Percentiles rank a stretch among this genome's conserved stretches.
phyloP scores from a whole-genome alignment of 2,113 vertebrate species.

The Menidia beryllina region DNA sequence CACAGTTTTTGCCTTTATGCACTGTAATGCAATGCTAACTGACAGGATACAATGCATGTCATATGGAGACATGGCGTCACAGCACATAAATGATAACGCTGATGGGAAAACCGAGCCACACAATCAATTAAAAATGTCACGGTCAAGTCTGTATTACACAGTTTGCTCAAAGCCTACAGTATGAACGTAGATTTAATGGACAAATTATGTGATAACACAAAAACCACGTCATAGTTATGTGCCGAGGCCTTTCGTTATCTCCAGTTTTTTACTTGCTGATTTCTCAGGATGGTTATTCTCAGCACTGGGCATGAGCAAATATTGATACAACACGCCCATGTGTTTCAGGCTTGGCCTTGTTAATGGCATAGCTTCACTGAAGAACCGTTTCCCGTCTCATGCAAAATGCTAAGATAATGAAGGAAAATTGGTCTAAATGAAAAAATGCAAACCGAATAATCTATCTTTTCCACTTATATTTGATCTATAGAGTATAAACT shows the following conservation, averaged over 20 bases:
- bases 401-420: slow-evolving; percentile 2
- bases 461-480: slow-evolving; percentile 33
- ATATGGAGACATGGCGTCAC: slow-evolving; percentile 8
- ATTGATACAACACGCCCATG: slow-evolving; percentile 68
- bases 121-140: slow-evolving; percentile 20
- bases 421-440: slow-evolving; percentile 29
- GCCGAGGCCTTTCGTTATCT: slow-evolving; percentile 37
- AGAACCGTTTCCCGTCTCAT: slow-evolving; percentile 16
- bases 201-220: slow-evolving; percentile 15
- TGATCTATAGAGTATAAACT: slow-evolving; percentile 27
- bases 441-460: slow-evolving; percentile 24
- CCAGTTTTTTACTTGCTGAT: slow-evolving; percentile 38
- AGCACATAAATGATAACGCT: slow-evolving; percentile 6
- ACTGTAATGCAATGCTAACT: slow-evolving; percentile 8
- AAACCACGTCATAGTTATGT: background rate
- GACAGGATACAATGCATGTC: slow-evolving; percentile 3
- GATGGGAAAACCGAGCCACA: slow-evolving; percentile 23
- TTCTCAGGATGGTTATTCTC: slow-evolving; percentile 49
- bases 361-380: slow-evolving; percentile 15
- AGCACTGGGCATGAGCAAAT: slow-evolving; percentile 61
- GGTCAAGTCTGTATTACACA: background rate
- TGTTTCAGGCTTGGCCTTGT: slow-evolving; percentile 45
- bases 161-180: slow-evolving; percentile 2
- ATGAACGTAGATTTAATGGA: slow-evolving; percentile 5
- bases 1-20: slow-evolving; percentile 36